Conservation (phyloP, 2,797 vertebrate species). For the Cyclura pinguis region DNA sequence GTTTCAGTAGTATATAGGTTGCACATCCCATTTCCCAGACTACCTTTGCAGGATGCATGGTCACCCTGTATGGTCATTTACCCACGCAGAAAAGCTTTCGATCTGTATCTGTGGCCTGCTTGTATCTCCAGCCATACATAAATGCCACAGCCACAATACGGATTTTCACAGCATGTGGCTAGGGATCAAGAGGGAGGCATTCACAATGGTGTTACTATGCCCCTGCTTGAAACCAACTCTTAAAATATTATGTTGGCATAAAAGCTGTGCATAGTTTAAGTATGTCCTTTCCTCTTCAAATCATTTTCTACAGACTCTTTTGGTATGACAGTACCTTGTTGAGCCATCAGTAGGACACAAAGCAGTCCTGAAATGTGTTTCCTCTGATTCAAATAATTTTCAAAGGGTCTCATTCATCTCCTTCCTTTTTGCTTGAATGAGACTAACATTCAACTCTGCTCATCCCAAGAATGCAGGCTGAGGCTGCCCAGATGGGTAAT, state of each 20-base stretch:
- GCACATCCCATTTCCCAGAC: not conserved
- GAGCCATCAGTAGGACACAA: conserved; percentile 34
- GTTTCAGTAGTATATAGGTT: not conserved
- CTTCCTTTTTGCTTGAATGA: conserved; percentile 43
- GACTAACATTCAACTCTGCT: conserved; percentile 56
- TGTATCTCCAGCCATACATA: not conserved
- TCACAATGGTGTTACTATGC: too few species aligned
- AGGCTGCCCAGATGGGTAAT: conserved; percentile 16
- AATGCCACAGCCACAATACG: too few species aligned
- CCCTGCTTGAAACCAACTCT: not conserved
- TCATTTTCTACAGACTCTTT: conserved; percentile 31
- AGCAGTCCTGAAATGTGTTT: conserved; percentile 55
- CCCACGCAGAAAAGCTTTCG: not conserved
- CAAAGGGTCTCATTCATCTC: conserved; percentile 57
- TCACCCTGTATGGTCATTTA: not conserved
- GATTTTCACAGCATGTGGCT: not conserved
- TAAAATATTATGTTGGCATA: not conserved
- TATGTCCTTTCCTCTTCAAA: conserved; percentile 23
- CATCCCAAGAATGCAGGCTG: conserved; percentile 44
- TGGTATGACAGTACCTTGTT: conserved; percentile 53
- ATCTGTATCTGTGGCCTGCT: not conserved
- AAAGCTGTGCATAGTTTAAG: conserved; percentile 3
- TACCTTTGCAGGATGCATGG: not conserved
- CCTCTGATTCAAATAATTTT: conserved; percentile 47
- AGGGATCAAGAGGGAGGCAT: not conserved